These are phyloP conservation scores for Lycodopsis pacificus DNA, from an alignment of 2,797 vertebrate species.

Conservation along the genomic window DNA sequence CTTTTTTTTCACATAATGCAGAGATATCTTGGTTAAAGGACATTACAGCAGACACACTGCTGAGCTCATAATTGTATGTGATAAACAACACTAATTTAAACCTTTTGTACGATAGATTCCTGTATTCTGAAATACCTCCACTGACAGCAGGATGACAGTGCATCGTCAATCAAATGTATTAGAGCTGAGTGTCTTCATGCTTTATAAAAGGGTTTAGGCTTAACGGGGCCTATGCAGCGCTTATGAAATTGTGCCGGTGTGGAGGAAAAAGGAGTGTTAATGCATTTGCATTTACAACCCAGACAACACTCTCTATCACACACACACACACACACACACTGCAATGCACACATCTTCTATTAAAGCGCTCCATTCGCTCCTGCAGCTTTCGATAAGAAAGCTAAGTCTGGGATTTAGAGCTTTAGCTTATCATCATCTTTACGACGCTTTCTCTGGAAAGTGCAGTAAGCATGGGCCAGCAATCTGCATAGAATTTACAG, in stretches of 20 bases:
- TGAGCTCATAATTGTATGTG: slow-evolving; percentile 19
- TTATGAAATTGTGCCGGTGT: slow-evolving; percentile 67
- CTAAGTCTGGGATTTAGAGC: slow-evolving; percentile 87
- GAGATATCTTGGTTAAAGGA: slow-evolving; percentile 32
- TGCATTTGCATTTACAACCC: slow-evolving; percentile 77
- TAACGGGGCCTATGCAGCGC: slow-evolving; percentile 58
- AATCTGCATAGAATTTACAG: slow-evolving; percentile 83
- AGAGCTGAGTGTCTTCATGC: slow-evolving; percentile 71
- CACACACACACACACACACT: slow-evolving; percentile 27
- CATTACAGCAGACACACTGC: slow-evolving; percentile 29
- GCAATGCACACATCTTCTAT: slow-evolving; percentile 72
- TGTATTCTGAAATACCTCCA: slow-evolving; percentile 38
- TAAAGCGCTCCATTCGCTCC: slow-evolving; percentile 77
- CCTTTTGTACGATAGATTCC: slow-evolving; percentile 40
- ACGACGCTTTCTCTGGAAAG: slow-evolving; percentile 80
- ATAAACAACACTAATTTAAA: slow-evolving; percentile 49
- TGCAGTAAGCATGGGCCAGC: slow-evolving; percentile 79
- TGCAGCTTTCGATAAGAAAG: slow-evolving; percentile 87
- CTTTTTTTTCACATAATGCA: background rate
- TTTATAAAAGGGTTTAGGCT: slow-evolving; percentile 73
- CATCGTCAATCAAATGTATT: slow-evolving; percentile 69
- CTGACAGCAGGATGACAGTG: slow-evolving; percentile 42
- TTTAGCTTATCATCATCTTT: slow-evolving; percentile 87
- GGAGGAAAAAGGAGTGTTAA: slow-evolving; percentile 67
- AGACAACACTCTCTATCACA: slow-evolving; percentile 49